These are phyloP conservation scores for Apamea anceps DNA, from an alignment of 2,888 invertebrate genomes.

Conservation along the genomic window DNA sequence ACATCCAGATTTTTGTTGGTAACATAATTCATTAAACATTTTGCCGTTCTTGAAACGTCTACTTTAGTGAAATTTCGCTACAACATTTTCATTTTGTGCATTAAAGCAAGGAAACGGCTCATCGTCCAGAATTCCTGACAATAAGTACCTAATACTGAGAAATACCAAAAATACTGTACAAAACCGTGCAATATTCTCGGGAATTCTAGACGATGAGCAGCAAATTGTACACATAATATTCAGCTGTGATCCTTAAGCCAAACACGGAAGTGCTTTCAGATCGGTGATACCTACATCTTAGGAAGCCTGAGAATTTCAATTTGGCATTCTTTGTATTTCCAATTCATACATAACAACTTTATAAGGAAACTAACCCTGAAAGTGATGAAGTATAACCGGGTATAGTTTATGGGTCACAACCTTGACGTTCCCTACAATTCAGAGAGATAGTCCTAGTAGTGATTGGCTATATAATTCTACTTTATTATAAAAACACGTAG, in stretches of 20 bases:
- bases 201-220: not conserved
- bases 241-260: not conserved
- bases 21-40: not conserved
- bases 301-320: not conserved
- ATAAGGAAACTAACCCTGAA: not conserved
- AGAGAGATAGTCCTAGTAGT: conserved; percentile 22
- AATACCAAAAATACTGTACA: not conserved
- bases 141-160: not conserved
- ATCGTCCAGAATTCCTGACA: not conserved
- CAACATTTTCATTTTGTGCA: not conserved
- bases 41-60: not conserved
- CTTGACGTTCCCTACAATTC: conserved; percentile 3
- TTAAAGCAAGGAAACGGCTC: not conserved
- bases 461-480: not conserved
- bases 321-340: not conserved
- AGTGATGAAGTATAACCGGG: not conserved
- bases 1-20: too few species aligned
- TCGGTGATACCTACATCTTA: not conserved
- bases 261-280: conserved; percentile 4
- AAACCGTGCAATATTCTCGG: not conserved
- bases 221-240: not conserved
- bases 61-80: not conserved
- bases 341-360: not conserved
- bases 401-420: not conserved
- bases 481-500: not conserved